Conservation (phyloP, 2,888 invertebrate genomes). For the Hypercompe scribonia region DNA sequence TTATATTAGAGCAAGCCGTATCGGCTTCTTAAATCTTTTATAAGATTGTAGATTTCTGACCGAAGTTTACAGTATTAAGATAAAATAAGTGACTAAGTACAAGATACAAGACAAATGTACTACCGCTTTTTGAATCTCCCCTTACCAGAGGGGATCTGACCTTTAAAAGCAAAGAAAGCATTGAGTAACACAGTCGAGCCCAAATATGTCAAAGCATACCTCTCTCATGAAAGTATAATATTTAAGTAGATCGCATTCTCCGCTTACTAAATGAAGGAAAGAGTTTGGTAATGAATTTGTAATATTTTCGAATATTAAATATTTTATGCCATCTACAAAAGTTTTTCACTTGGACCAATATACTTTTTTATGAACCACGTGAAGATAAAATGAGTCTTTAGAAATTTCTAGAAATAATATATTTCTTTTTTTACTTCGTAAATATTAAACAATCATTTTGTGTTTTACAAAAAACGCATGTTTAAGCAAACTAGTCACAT, state of each 20-base stretch:
- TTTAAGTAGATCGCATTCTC: not conserved
- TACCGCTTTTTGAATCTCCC: too few relatives aligned
- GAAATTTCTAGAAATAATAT: not conserved
- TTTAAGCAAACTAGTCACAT: not conserved
- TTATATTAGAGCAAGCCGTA: too few relatives aligned
- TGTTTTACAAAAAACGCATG: not conserved
- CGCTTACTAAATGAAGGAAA: not conserved
- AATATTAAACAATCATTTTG: not conserved
- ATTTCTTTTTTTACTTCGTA: not conserved
- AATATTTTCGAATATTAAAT: not conserved
- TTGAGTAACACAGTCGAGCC: too few relatives aligned
- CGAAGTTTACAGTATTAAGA: too few relatives aligned
- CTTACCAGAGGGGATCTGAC: too few relatives aligned
- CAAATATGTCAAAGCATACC: too few relatives aligned
- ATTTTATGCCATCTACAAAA: not conserved
- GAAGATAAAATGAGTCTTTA: not conserved
- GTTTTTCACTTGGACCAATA: not conserved
- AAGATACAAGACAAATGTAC: too few relatives aligned
- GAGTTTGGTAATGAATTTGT: not conserved
- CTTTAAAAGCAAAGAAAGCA: too few relatives aligned
- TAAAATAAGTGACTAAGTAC: too few relatives aligned
- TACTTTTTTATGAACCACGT: not conserved
- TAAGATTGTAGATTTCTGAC: too few relatives aligned
- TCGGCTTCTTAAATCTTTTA: too few relatives aligned
- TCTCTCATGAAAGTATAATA: too few relatives aligned